These are phyloP conservation scores for Megaptera novaeangliae DNA, from an alignment of 2,113 vertebrate species.

Conservation along the genomic window DNA sequence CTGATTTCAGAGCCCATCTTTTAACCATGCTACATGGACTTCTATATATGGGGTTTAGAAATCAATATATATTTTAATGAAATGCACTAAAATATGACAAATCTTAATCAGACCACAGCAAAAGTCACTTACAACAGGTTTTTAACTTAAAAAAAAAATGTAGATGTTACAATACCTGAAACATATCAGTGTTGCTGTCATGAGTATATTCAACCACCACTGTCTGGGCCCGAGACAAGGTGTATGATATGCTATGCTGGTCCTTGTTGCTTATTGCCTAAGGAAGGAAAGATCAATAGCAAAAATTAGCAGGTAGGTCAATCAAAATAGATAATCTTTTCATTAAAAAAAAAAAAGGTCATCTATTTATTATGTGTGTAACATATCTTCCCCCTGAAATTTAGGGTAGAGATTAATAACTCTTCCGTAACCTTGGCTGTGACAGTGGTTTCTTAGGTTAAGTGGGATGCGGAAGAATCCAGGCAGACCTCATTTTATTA, in stretches of 20 bases:
- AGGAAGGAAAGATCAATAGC: slow-evolving; percentile 39
- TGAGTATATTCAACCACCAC: slow-evolving; percentile 99
- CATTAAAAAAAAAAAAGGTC: not conserved
- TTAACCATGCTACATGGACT: not conserved
- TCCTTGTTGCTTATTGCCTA: slow-evolving; percentile 99
- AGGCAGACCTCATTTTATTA: not conserved
- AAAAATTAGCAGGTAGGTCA: slow-evolving; percentile 34
- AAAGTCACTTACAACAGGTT: not conserved
- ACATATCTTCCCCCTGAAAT: not conserved
- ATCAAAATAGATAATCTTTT: not conserved
- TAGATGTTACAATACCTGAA: slow-evolving; percentile 83
- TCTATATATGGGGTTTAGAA: not conserved
- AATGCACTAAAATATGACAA: not conserved
- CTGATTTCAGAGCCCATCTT: not conserved
- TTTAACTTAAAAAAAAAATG: not conserved
- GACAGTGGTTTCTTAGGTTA: not conserved
- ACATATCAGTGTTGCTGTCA: slow-evolving; percentile 98
- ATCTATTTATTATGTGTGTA: not conserved
- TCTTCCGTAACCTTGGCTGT: not conserved
- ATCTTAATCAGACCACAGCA: not conserved
- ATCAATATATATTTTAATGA: slow-evolving; percentile 36
- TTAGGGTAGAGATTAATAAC: not conserved
- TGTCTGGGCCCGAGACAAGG: slow-evolving; percentile 95
- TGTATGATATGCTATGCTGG: slow-evolving; percentile 99
- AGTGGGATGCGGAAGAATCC: not conserved